Evolutionary conservation across 2,888 invertebrate genomes (phyloP), one percentile per base, ranked within the genome.

Genomic region (Latrodectus hesperus): DNA sequence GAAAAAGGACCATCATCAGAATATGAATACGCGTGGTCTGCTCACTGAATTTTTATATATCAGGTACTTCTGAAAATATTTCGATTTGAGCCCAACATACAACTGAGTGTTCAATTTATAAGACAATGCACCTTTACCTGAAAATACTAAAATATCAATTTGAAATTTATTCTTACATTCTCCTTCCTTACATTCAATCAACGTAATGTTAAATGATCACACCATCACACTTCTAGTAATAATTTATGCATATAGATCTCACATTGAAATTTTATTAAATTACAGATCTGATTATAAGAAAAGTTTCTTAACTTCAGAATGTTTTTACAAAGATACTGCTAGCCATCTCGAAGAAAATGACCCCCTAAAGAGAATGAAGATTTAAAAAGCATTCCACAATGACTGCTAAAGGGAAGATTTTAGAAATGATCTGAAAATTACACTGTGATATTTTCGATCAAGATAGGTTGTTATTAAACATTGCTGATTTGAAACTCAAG

Each of bases 31-130:
- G 10, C 49, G 78, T 49, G 64, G 72, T 9, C 72, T 26, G 11
- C 72, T 64, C 22, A 26, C 71, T 11, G 80, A 72, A 72, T 80
- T 80, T n/a, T 72, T 26, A 80, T 11, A 17, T 80, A 49, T 80
- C 80, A n/a, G 70, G 76, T 26, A 83, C 12, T n/a, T 38, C 55
- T 1, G 76, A 83, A 16, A 60, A 74, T 83, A 76, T 68, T 10
- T 76, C 12, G 83, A 83, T 51, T 70, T 38, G 67, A 49, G 70
- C 83, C 1, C 55, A 70, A 16, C 55, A 16, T 51, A 76, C 49
- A 55, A 70, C 11, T 55, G 68, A 76, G 83, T 52, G 5, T 70
- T 17, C 17, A 70, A 70, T 17, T 9, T 55, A 12, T 75, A 83
- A 51, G 51, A 60, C 17, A 60, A 38, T 12, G 26, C 49, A 16